phyloP scores from a whole-genome alignment of 1,140 invertebrate genomes.

The Galleria mellonella region DNA sequence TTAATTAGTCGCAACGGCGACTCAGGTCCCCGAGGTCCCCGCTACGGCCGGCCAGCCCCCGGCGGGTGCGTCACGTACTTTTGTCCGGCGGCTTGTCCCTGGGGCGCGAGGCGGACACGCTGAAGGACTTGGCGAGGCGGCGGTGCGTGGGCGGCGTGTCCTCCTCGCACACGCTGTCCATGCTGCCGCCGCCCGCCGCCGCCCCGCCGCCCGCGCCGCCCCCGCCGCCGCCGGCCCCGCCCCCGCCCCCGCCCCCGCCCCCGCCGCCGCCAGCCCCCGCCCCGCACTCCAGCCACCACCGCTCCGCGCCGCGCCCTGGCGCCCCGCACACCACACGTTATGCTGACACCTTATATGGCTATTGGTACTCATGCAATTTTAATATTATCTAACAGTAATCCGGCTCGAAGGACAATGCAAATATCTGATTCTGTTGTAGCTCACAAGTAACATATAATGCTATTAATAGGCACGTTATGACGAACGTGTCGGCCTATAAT shows the following conservation, averaged over 20 bases:
- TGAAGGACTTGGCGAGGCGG: slow-evolving; percentile 91
- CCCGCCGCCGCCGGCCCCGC: slow-evolving; percentile 41
- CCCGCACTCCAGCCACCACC: slow-evolving; percentile 14
- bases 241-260: slow-evolving; percentile 14
- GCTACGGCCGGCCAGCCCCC: too few relatives aligned
- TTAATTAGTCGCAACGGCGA: too few relatives aligned
- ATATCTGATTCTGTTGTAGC: too few relatives aligned
- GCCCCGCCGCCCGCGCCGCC: slow-evolving; percentile 26
- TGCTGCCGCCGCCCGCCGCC: slow-evolving; percentile 31
- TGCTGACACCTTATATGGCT: too few relatives aligned
- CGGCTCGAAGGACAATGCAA: too few relatives aligned
- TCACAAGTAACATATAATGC: too few relatives aligned
- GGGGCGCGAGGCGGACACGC: slow-evolving; percentile 77
- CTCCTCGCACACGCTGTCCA: slow-evolving; percentile 69
- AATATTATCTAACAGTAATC: too few relatives aligned
- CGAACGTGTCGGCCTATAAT: too few relatives aligned
- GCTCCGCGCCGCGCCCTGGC: slow-evolving; percentile 35
- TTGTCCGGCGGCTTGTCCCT: slow-evolving; percentile 42
- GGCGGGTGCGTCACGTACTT: slow-evolving; percentile 38
- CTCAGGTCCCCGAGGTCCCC: too few relatives aligned
- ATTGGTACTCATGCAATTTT: too few relatives aligned
- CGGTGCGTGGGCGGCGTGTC: slow-evolving; percentile 87
- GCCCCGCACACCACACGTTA: slow-evolving; percentile 32
- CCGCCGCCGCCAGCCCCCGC: slow-evolving; percentile 20
- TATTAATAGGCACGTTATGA: too few relatives aligned